Percentiles rank a stretch among this genome's conserved stretches.
Evolutionary conservation across 2,797 vertebrate species (phyloP).

Genomic region (Tauraco hartlaubi): DNA sequence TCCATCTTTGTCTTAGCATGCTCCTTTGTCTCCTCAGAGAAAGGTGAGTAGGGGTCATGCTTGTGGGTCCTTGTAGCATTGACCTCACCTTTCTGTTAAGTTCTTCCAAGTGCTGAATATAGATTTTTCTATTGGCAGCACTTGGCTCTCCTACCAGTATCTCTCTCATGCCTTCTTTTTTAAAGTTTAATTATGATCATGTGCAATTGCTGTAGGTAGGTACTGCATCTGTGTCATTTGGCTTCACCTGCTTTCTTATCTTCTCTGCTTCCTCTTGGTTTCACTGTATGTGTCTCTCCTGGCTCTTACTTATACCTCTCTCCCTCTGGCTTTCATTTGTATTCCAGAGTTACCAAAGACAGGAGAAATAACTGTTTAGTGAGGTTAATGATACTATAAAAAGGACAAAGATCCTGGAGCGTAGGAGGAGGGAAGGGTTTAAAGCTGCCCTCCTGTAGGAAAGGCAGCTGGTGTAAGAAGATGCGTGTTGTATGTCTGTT

Average conservation of each 20-base stretch:
- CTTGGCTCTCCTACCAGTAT: neutral
- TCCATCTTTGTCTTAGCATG: neutral
- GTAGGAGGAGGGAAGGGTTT: neutral
- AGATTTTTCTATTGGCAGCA: neutral
- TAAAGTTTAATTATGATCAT: neutral
- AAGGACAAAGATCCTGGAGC: neutral
- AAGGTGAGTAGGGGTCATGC: neutral
- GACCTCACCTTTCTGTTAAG: neutral
- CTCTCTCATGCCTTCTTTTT: neutral
- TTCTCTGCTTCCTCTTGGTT: neutral
- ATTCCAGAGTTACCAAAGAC: neutral
- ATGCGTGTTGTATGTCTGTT: neutral
- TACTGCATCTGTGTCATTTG: neutral
- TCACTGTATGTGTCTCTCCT: neutral
- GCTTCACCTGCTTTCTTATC: neutral
- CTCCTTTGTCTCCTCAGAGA: neutral
- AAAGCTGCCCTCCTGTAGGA: neutral
- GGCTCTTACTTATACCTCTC: neutral
- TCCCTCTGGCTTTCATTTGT: constrained; percentile 20
- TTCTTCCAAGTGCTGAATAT: neutral
- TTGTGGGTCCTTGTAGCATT: neutral
- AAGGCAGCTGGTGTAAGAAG: neutral
- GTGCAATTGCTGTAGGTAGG: neutral
- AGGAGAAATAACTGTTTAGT: constrained; percentile 13
- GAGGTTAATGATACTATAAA: neutral